A percentile compares a stretch with the other conserved stretches of the same genome.
Conservation (phyloP, 1,140 invertebrate genomes). For the Drosophila serrata region DNA sequence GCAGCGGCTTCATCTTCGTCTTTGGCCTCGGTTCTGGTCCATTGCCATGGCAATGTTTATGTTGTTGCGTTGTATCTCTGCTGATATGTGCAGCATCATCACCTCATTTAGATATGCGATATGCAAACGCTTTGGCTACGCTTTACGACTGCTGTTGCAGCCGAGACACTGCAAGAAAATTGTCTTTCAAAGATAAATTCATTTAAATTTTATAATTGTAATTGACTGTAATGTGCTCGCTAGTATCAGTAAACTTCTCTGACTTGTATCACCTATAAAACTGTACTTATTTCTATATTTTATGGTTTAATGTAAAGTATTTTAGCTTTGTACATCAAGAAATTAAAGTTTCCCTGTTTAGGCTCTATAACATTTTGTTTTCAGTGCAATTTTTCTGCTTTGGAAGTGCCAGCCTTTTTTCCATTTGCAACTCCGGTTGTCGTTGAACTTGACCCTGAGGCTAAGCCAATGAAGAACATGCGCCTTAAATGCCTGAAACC, state of each 20-base stretch:
- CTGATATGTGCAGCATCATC: conserved; percentile 82
- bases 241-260: no score
- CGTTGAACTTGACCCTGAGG: conserved; percentile 80
- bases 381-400: conserved; percentile 17
- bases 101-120: conserved; percentile 83
- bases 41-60: conserved; percentile 53
- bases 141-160: conserved; percentile 57
- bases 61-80: conserved; percentile 70
- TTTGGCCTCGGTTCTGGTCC: conserved; percentile 38
- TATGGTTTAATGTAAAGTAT: no score
- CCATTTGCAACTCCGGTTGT: conserved; percentile 43
- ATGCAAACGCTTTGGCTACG: conserved; percentile 73
- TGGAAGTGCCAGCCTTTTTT: conserved; percentile 21
- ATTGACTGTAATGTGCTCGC: no score
- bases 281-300: no score
- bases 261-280: no score
- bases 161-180: not conserved
- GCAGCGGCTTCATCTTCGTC: conserved; percentile 9
- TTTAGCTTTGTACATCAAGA: no score
- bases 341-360: not conserved
- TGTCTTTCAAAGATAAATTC: not conserved
- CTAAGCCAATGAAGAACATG: conserved; percentile 76
- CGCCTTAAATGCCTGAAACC: conserved; percentile 72
- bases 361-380: not conserved
- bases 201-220: not conserved